phyloP scores from a whole-genome alignment of 2,888 invertebrate genomes.

The Ectemnius lituratus region DNA sequence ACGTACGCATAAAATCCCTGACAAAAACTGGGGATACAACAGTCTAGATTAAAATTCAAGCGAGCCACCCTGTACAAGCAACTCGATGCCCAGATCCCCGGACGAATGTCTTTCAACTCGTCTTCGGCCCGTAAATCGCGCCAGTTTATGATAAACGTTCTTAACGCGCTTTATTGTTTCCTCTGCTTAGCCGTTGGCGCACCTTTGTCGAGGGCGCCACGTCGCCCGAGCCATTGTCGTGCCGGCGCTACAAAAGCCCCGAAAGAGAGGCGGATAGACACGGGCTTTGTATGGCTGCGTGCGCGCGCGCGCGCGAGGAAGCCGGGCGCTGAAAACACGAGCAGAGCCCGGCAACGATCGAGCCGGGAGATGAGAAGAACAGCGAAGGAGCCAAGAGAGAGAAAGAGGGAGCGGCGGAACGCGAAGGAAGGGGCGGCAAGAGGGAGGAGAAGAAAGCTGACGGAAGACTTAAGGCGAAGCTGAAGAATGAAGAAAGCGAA shows the following conservation, averaged over 20 bases:
- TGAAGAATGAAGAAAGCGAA: conserved; percentile 1
- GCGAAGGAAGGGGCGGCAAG: background rate
- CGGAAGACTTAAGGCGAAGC: background rate
- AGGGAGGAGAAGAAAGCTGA: background rate
- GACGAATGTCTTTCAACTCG: no score
- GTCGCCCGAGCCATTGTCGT: conserved; percentile 2
- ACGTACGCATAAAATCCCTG: no score
- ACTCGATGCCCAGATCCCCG: no score
- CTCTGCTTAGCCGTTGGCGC: conserved; percentile 14
- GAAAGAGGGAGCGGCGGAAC: background rate
- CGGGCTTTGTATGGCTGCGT: background rate
- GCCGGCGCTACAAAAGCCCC: background rate
- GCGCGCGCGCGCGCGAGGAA: no score
- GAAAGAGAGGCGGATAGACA: background rate
- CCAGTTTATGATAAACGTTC: conserved; percentile 43
- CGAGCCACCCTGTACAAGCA: no score
- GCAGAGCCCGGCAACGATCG: background rate
- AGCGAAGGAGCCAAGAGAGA: background rate
- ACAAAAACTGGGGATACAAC: no score
- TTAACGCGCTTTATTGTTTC: conserved; percentile 44
- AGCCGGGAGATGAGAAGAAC: background rate
- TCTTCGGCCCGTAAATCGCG: background rate
- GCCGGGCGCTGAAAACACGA: background rate
- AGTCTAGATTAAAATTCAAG: no score
- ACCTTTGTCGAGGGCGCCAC: background rate